Evolutionary conservation across 2,888 invertebrate genomes (phyloP).

Genomic region (Tiliacea citrago): DNA sequence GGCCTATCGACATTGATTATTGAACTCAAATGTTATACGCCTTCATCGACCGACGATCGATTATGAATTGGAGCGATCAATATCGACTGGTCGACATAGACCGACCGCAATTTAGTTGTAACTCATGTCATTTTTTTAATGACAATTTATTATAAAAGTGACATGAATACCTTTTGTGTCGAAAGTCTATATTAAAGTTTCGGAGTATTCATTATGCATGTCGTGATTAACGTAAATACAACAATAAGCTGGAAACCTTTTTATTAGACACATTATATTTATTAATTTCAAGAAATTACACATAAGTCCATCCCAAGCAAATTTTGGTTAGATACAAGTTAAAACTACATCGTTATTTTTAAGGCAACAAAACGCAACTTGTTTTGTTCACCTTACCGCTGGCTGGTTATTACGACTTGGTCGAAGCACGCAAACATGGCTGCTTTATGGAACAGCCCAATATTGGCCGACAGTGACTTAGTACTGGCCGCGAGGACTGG

Average conservation of each 20-base stretch:
- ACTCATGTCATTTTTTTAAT: neutral
- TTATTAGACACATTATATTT: neutral
- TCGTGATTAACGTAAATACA: neutral
- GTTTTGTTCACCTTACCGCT: slow-evolving; percentile 79
- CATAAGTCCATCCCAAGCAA: neutral
- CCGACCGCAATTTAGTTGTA: neutral
- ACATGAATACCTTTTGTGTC: neutral
- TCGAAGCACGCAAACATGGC: slow-evolving; percentile 36
- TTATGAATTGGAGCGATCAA: neutral
- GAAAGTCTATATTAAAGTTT: slow-evolving; percentile 7
- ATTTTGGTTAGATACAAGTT: neutral
- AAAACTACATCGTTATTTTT: slow-evolving; percentile 1
- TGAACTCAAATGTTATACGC: too few species aligned
- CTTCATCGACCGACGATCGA: neutral
- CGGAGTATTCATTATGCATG: slow-evolving; percentile 6
- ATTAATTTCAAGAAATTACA: neutral
- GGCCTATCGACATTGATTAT: neutral
- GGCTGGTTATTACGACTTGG: slow-evolving; percentile 73
- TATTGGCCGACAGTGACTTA: slow-evolving; percentile 79
- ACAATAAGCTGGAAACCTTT: too few species aligned
- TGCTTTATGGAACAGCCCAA: slow-evolving; percentile 65
- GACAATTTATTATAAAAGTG: neutral
- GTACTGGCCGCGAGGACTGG: slow-evolving; percentile 73
- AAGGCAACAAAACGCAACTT: slow-evolving; percentile 72
- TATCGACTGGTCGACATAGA: neutral